Conservation (phyloP, 2,888 invertebrate genomes). For the Drosophila rellima region DNA sequence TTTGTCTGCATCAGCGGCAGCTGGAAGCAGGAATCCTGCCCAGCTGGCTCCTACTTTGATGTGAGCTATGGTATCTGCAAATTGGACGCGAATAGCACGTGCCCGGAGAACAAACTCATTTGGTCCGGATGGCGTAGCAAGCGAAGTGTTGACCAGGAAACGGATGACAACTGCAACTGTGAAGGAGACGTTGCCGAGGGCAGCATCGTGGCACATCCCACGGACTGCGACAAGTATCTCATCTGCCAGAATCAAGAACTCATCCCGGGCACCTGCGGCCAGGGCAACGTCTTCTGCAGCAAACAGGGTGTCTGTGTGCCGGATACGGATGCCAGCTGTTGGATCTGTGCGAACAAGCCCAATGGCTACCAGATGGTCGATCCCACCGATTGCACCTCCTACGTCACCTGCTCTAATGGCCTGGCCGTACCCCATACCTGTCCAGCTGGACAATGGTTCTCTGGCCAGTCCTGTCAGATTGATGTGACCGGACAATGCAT, state of each 20-base stretch:
- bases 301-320: slow-evolving; percentile 52
- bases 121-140: slow-evolving; percentile 25
- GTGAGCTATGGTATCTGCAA: slow-evolving; percentile 44
- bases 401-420: slow-evolving; percentile 69
- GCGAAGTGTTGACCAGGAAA: slow-evolving; percentile 38
- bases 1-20: slow-evolving; percentile 54
- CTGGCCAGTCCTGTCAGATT: slow-evolving; percentile 57
- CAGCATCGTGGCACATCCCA: slow-evolving; percentile 54
- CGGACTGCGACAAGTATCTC: slow-evolving; percentile 69
- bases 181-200: slow-evolving; percentile 67
- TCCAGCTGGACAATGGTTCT: slow-evolving; percentile 62
- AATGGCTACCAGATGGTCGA: slow-evolving; percentile 70
- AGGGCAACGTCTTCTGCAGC: slow-evolving; percentile 70
- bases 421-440: slow-evolving; percentile 59
- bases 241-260: slow-evolving; percentile 66
- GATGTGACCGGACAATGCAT: slow-evolving; percentile 77
- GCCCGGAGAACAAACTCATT: slow-evolving; percentile 49
- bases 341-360: slow-evolving; percentile 67
- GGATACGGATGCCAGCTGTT: slow-evolving; percentile 63
- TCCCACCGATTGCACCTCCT: slow-evolving; percentile 72
- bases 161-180: slow-evolving; percentile 49
- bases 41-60: slow-evolving; percentile 62
- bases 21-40: slow-evolving; percentile 57
- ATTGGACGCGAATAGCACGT: slow-evolving; percentile 41
- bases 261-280: slow-evolving; percentile 69